These are phyloP conservation scores for Adineta ricciae DNA, from an alignment of 2,888 invertebrate genomes.

Conservation along the genomic window DNA sequence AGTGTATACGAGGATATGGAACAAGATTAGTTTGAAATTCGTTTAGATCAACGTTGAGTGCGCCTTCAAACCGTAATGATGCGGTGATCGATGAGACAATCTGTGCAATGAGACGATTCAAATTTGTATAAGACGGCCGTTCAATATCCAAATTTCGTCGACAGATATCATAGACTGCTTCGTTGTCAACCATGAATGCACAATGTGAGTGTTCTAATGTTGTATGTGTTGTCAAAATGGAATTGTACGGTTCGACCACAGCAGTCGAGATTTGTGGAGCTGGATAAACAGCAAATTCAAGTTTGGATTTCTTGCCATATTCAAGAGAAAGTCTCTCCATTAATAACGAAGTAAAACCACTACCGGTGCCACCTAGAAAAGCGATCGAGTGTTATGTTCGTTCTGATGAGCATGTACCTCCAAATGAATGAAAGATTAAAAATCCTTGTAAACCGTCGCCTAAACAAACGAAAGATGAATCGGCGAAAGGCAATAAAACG, in stretches of 20 bases:
- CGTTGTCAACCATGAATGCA: constrained; percentile 89
- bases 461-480: too few species aligned
- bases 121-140: constrained; percentile 34
- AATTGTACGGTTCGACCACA: constrained; percentile 90
- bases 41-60: constrained; percentile 32
- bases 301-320: constrained; percentile 33
- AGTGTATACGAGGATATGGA: constrained; percentile 34
- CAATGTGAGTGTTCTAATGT: constrained; percentile 85
- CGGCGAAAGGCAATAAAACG: too few species aligned
- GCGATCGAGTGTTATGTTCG: background rate
- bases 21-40: constrained; percentile 35
- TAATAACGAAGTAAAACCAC: constrained; percentile 35
- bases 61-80: constrained; percentile 33
- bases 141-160: constrained; percentile 31
- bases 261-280: constrained; percentile 80
- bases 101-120: constrained; percentile 33
- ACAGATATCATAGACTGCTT: constrained; percentile 79
- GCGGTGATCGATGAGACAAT: constrained; percentile 33
- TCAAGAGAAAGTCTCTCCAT: constrained; percentile 35
- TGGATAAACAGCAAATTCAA: constrained; percentile 71
- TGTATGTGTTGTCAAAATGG: constrained; percentile 86
- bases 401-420: constrained; percentile 35
- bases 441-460: constrained; percentile 34
- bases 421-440: constrained; percentile 35
- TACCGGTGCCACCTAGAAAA: constrained; percentile 35